Conservation (phyloP, 2,113 vertebrate genomes). For the Delphinapterus leucas region DNA sequence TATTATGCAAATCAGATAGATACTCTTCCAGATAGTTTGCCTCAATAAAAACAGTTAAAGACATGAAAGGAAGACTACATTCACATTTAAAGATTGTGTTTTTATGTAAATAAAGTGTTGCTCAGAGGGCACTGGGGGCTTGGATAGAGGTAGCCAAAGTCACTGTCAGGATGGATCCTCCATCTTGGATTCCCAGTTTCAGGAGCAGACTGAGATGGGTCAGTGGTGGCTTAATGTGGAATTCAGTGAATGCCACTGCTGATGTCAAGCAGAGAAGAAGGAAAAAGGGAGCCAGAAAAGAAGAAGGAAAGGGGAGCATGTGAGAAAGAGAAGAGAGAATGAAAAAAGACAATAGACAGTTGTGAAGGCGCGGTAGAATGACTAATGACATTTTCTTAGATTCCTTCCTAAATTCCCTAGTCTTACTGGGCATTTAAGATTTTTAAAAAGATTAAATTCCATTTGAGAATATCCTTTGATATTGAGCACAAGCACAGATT, state of each 20-base stretch:
- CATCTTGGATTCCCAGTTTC: not conserved
- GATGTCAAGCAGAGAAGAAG: not conserved
- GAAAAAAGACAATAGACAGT: not conserved
- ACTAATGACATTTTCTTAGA: not conserved
- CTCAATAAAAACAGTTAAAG: constrained; percentile 57
- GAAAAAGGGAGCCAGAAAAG: not conserved
- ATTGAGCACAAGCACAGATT: not conserved
- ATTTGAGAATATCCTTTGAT: not conserved
- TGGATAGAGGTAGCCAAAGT: not conserved
- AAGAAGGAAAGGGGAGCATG: not conserved
- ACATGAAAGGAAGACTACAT: constrained; percentile 3
- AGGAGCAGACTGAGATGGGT: not conserved
- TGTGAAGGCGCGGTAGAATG: not conserved
- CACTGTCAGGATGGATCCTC: not conserved
- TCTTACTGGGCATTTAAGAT: not conserved
- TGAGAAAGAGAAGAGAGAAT: not conserved
- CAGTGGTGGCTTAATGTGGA: not conserved
- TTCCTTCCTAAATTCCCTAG: not conserved
- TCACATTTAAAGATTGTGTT: not conserved
- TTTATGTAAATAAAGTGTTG: constrained; percentile 46
- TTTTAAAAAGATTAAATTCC: constrained; percentile 1
- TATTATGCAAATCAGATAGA: constrained; percentile 66
- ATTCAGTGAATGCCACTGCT: not conserved
- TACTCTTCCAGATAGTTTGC: constrained; percentile 69
- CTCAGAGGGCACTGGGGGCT: not conserved